A percentile compares a stretch with the other conserved stretches of the same genome.
Conservation (phyloP, 2,113 vertebrate genomes). For the Thermophis baileyi region DNA sequence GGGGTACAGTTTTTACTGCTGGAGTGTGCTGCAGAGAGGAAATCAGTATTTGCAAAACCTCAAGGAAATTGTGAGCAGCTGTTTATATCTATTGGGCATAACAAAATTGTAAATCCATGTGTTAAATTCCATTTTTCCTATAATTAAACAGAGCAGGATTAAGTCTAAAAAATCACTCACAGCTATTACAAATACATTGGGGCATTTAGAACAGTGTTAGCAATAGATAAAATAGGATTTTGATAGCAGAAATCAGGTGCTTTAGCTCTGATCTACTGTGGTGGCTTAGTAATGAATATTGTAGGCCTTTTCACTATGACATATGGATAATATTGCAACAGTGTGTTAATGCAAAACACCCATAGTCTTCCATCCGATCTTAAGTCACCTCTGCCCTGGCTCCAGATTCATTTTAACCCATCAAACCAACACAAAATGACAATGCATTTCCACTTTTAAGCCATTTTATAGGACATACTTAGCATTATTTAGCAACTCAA, state of each 20-base stretch:
- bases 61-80: accelerated
- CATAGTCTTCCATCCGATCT: not conserved
- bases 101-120: not conserved
- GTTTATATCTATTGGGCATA: accelerated
- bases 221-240: not conserved
- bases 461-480: not conserved
- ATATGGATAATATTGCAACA: not conserved
- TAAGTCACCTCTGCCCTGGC: not conserved
- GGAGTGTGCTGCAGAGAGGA: accelerated
- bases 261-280: not conserved
- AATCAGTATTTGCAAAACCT: not conserved
- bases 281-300: not conserved
- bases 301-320: not conserved
- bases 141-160: not conserved
- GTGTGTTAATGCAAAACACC: not conserved
- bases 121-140: not conserved
- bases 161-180: not conserved
- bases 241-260: not conserved
- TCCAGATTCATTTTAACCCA: not conserved
- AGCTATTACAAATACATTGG: not conserved
- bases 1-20: accelerated
- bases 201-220: not conserved
- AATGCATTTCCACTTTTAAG: not conserved
- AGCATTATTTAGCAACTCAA: not conserved
- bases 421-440: not conserved